phyloP scores from a whole-genome alignment of 2,888 invertebrate genomes.

The Pycnomerus fuliginosus region DNA sequence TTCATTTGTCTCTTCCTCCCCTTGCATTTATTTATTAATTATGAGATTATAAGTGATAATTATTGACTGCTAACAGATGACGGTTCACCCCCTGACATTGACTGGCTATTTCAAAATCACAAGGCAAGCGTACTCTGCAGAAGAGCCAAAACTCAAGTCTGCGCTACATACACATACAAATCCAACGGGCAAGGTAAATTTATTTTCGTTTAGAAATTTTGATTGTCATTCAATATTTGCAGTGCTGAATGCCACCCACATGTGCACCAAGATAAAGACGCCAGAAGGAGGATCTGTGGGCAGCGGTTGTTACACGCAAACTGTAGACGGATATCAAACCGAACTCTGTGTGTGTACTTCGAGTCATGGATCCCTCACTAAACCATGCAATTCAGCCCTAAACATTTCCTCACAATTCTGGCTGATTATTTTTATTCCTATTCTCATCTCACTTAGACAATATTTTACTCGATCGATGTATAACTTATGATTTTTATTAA shows the following conservation, averaged over 20 bases:
- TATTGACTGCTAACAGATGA: no score
- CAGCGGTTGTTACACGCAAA: conserved; percentile 61
- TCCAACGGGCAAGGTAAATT: conserved; percentile 64
- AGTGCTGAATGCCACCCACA: conserved; percentile 70
- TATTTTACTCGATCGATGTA: no score
- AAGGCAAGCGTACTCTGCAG: conserved; percentile 58
- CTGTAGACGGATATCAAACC: conserved; percentile 51
- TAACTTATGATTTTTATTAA: no score
- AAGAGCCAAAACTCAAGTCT: conserved; percentile 61
- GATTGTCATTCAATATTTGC: no score
- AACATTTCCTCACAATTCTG: no score
- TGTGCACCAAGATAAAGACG: conserved; percentile 65
- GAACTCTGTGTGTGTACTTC: conserved; percentile 58
- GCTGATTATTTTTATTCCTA: no score
- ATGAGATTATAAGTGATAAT: no score
- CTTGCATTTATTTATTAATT: no score
- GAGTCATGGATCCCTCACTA: conserved; percentile 37
- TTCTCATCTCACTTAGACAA: conserved; percentile 1
- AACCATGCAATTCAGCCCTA: no score
- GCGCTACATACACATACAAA: conserved; percentile 64
- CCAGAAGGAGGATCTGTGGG: conserved; percentile 53
- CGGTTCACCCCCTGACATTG: conserved; percentile 62
- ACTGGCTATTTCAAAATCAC: conserved; percentile 62
- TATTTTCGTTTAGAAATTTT: neutral
- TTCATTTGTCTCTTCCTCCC: no score